Evolutionary conservation across 2,888 invertebrate genomes (phyloP).

Genomic region (Clunio marinus): DNA sequence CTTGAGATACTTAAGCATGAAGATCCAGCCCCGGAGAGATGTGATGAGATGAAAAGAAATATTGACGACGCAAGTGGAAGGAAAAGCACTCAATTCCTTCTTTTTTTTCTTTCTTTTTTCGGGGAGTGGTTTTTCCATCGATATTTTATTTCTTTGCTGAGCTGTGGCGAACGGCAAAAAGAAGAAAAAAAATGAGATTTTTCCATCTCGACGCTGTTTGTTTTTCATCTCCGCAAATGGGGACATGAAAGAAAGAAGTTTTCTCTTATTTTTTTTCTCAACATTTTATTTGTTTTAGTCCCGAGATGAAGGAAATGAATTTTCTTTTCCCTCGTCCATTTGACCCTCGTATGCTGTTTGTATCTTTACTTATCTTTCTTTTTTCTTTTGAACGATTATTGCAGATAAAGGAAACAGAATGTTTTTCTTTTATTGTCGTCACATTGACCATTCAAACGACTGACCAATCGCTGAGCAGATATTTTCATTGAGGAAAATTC

Average conservation of each 20-base stretch:
- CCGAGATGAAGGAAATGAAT: background rate
- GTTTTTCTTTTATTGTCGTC: background rate
- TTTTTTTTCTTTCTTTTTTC: conserved; percentile 19
- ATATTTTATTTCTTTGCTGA: conserved; percentile 27
- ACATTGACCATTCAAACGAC: background rate
- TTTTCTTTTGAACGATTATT: background rate
- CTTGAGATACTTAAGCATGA: conserved; percentile 11
- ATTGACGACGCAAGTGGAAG: conserved; percentile 20
- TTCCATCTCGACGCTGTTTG: conserved; percentile 8
- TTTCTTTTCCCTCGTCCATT: conserved; percentile 6
- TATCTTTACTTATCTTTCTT: background rate
- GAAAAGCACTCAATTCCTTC: background rate
- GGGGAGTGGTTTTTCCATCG: conserved; percentile 39
- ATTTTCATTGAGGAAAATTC: too few relatives aligned
- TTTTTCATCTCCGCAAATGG: background rate
- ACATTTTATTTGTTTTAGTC: conserved; percentile 6
- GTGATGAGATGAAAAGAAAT: conserved; percentile 22
- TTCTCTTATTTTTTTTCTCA: too few relatives aligned
- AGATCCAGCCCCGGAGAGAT: conserved; percentile 29
- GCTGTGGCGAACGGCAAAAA: conserved; percentile 9
- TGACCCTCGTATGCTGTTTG: conserved; percentile 1
- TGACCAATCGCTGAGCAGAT: conserved; percentile 25
- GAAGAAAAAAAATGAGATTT: background rate
- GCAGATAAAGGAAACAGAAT: conserved; percentile 13
- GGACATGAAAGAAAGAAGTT: conserved; percentile 10